Percentiles rank a stretch among this genome's conserved stretches.
Conservation (phyloP, 2,113 vertebrate species). For the Ibidorhyncha struthersii region DNA sequence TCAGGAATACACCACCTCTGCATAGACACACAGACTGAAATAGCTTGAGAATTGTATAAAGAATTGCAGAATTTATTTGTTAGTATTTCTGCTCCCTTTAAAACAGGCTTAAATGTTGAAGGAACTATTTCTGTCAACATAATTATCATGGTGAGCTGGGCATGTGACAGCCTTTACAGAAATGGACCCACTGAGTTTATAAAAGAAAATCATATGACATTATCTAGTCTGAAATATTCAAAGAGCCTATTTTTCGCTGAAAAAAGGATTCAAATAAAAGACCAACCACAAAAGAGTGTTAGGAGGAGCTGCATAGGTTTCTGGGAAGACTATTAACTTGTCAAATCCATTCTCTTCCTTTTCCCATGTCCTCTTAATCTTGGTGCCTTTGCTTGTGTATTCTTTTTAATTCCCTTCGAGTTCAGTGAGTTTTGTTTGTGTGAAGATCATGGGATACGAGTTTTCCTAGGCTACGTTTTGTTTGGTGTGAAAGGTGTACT, state of each 20-base stretch:
- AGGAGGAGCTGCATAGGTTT: background rate
- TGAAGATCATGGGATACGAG: background rate
- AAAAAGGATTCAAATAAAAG: background rate
- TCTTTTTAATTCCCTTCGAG: background rate
- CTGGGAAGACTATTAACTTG: background rate
- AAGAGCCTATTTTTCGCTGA: background rate
- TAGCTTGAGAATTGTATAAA: background rate
- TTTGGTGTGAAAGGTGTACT: background rate
- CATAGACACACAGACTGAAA: background rate
- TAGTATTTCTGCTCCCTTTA: background rate
- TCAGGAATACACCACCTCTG: background rate
- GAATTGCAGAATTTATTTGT: background rate
- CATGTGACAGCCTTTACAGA: background rate
- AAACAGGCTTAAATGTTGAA: background rate
- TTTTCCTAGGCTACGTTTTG: background rate
- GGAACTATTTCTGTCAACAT: background rate
- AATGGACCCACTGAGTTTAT: background rate
- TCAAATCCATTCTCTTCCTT: background rate
- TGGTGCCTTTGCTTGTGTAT: background rate
- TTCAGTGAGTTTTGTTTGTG: background rate
- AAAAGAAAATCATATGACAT: background rate
- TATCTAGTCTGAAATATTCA: background rate
- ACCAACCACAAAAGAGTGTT: background rate
- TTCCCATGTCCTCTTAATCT: background rate
- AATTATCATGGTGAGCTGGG: background rate